Evolutionary conservation across 2,888 invertebrate genomes (phyloP).

Genomic region (Leucoma salicis): DNA sequence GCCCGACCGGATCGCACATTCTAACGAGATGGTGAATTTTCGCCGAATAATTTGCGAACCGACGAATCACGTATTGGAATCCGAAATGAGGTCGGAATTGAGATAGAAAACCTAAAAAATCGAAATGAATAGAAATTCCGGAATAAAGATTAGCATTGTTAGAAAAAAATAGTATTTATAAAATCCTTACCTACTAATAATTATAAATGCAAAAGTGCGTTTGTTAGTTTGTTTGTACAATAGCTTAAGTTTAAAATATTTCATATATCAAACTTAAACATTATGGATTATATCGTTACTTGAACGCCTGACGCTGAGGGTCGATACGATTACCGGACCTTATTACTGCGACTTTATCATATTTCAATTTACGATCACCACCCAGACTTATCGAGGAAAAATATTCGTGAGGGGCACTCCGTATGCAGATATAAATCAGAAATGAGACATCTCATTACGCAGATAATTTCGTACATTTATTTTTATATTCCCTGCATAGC

Average conservation of each 20-base stretch:
- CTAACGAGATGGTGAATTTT: constrained; percentile 83
- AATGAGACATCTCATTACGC: constrained; percentile 74
- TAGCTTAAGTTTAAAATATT: neutral
- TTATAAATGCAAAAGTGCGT: neutral
- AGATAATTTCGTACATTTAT: constrained; percentile 50
- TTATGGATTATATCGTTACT: constrained; percentile 40
- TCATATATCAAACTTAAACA: constrained; percentile 19
- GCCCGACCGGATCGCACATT: constrained; percentile 76
- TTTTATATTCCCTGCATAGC: too few species aligned
- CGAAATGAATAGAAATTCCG: constrained; percentile 43
- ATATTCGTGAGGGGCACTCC: constrained; percentile 68
- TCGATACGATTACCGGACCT: constrained; percentile 67
- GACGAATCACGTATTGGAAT: constrained; percentile 82
- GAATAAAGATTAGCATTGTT: neutral
- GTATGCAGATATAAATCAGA: constrained; percentile 70
- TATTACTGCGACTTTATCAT: constrained; percentile 80
- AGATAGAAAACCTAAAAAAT: constrained; percentile 78
- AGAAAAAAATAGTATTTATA: neutral
- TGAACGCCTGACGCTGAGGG: constrained; percentile 51
- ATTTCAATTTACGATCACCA: constrained; percentile 82
- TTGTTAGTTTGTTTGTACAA: too few species aligned
- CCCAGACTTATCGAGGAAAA: constrained; percentile 76
- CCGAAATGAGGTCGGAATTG: constrained; percentile 77
- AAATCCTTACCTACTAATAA: too few species aligned
- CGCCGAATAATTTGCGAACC: constrained; percentile 81